Base-by-base conservation (phyloP, 2,888 invertebrate species). In the Desoria tigrina region DNA sequence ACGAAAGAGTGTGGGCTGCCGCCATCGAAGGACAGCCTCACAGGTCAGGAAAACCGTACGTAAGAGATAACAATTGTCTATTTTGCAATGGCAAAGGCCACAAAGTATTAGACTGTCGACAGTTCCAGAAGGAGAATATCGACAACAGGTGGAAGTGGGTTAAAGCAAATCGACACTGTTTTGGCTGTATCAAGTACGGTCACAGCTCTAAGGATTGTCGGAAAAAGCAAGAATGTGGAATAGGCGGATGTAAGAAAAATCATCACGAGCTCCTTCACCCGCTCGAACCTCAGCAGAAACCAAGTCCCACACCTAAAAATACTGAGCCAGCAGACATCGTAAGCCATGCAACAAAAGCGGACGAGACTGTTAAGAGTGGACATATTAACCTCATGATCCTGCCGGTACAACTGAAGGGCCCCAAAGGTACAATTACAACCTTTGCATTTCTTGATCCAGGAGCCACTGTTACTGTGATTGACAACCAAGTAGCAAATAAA, bases 361-460 rank as follows among this genome's bases (percentile, higher is more conserved):
- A 16, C 39, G n/a, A n/a, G n/a, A n/a, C n/a, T n/a, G n/a, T n/a
- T n/a, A 39, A 16, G 9, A 39, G 16, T 16, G 49, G 49, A 7
- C 14, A 49, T 9, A 49, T 49, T 16, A 49, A 49, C 18, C 14
- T 49, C 14, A 53, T 9, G 6, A 63, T 69, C 0, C 32, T 69
- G 18, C 63, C 61, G 1, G 64, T 69, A 4, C 28, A 18, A 2
- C 24, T 61, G 11, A 56, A 23, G 24, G 63, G 64, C 6, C 63
- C 63, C 0, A 49, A 42, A 16, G 57, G 64, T 9, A 27, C 28
- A 16, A 6, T 64, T 1, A 2, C 26, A 3, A 63, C 64, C 0
- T 58, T 42, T 42, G 66, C 69, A 1, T 23, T 63, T 2, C 28
- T 66, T 6, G 69, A 69, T 32, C 39, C 24, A 9, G 66, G 64